Evolutionary conservation across 2,888 invertebrate species (phyloP).

Genomic region (Limenitis arthemis): DNA sequence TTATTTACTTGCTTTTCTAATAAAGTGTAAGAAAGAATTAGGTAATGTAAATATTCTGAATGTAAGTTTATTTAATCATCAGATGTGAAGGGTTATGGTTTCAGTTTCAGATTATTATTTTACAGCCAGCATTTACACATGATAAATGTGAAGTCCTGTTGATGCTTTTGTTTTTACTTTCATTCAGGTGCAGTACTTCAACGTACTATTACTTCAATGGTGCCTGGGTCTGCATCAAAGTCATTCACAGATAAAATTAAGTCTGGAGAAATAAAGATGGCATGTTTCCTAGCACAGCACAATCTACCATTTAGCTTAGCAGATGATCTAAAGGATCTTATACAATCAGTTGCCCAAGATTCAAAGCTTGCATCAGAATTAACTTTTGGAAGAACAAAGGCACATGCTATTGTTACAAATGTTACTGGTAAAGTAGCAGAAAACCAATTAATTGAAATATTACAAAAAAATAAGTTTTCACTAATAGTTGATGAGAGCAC

Average conservation of each 20-base stretch:
- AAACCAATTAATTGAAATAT: slow-evolving; percentile 14
- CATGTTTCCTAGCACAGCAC: slow-evolving; percentile 19
- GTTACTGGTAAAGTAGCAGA: slow-evolving; percentile 18
- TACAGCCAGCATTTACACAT: slow-evolving; percentile 2
- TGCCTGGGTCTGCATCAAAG: slow-evolving; percentile 16
- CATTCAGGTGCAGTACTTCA: slow-evolving; percentile 17
- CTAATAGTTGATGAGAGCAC: slow-evolving; percentile 22
- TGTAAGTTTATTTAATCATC: slow-evolving; percentile 9
- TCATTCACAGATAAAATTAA: slow-evolving; percentile 19
- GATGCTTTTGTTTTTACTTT: slow-evolving; percentile 10
- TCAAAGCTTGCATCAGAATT: slow-evolving; percentile 15
- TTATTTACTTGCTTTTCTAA: slow-evolving; percentile 9
- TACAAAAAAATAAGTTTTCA: slow-evolving; percentile 17
- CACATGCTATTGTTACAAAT: slow-evolving; percentile 18
- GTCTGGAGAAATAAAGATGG: slow-evolving; percentile 21
- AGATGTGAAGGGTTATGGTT: too few species aligned
- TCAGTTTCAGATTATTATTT: slow-evolving; percentile 8
- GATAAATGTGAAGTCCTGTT: slow-evolving; percentile 1
- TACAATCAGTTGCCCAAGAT: slow-evolving; percentile 13
- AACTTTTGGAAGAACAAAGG: slow-evolving; percentile 17
- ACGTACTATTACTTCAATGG: slow-evolving; percentile 14
- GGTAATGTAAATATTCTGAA: slow-evolving; percentile 9
- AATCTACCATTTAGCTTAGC: slow-evolving; percentile 19
- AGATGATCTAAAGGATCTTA: slow-evolving; percentile 11
- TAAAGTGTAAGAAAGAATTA: slow-evolving; percentile 11